Conservation (phyloP, 1,140 invertebrate species). For the Thaumetopoea pityocampa region DNA sequence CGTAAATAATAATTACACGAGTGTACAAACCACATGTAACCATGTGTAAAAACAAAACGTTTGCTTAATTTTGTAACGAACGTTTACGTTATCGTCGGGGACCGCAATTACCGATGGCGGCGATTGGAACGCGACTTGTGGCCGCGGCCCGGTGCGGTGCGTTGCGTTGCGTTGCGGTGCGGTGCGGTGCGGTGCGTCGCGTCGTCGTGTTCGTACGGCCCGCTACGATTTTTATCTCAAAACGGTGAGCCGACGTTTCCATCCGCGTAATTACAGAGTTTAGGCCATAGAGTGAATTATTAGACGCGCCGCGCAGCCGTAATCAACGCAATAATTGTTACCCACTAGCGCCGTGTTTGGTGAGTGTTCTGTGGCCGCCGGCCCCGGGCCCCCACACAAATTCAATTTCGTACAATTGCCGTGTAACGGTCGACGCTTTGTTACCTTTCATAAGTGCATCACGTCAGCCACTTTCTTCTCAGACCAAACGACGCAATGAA, state of each 20-base stretch:
- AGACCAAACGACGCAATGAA: too few relatives aligned
- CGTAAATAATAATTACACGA: too few relatives aligned
- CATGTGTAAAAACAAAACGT: conserved; percentile 21
- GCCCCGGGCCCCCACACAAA: conserved; percentile 26
- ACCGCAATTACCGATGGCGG: conserved; percentile 43
- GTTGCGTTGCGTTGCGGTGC: too few relatives aligned
- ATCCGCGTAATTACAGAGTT: conserved; percentile 70
- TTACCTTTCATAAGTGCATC: conserved; percentile 12
- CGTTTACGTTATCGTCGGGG: conserved; percentile 57
- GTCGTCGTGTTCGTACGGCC: too few relatives aligned
- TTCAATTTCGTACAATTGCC: conserved; percentile 54
- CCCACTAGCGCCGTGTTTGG: conserved; percentile 50
- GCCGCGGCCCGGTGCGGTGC: conserved; percentile 18
- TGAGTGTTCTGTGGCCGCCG: conserved; percentile 43
- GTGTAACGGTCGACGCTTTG: conserved; percentile 26
- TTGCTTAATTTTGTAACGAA: conserved; percentile 43
- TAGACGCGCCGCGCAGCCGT: conserved; percentile 54
- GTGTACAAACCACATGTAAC: conserved; percentile 7
- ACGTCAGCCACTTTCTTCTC: conserved; percentile 9
- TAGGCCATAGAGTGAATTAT: conserved; percentile 68
- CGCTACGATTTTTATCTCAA: conserved; percentile 63
- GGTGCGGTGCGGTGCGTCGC: too few relatives aligned
- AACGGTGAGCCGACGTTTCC: conserved; percentile 67
- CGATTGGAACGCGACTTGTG: conserved; percentile 23
- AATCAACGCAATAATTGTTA: conserved; percentile 71